Evolutionary conservation across 2,113 vertebrate species (phyloP), one percentile per base, ranked within the genome.

Genomic region (Petrocephalus zakoni): DNA sequence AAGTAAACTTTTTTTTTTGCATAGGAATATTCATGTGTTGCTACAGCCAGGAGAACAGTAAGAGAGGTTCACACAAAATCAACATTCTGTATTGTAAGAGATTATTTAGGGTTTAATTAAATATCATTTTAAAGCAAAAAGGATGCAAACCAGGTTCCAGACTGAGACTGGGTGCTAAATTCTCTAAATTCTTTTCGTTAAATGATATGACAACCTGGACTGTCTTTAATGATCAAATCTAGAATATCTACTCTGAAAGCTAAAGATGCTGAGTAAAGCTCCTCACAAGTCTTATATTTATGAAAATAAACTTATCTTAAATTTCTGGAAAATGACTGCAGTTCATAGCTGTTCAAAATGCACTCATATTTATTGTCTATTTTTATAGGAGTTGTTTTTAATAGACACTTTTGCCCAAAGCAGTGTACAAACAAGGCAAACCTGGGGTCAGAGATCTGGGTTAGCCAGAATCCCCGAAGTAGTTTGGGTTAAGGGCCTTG

Each of bases 101-200:
- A 92, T 95, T 95, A 92, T 92, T 93, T 92, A 93, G 92, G 95
- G 94, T 95, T 95, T 94, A 96, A 95, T 95, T 94, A 95, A 95
- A 95, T 96, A 5, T 94, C 94, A 93, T 92, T 93, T 83, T 87
- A 92, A 94, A 95, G 94, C 92, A 93, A 94, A 94, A 94, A 91
- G 92, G 93, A 93, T 93, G 92, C 92, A 94, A 95, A 95, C 94
- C 94, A 92, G 92, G 91, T 93, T 91, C 88, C 92, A 90, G 92
- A 95, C 94, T 91, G 90, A 94, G 92, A 90, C 93, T 89, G 29
- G 87, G 87, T 89, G 91, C 86, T 91, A 91, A 89, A 78, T 91
- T 91, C 87, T 91, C 93, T 90, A 90, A 87, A 88, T 89, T 89
- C 78, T 90, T 90, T 94, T 94, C 94, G 92, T 94, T 94, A 93